Conservation (phyloP, 2,113 vertebrate genomes). For the Nanorana parkeri region DNA sequence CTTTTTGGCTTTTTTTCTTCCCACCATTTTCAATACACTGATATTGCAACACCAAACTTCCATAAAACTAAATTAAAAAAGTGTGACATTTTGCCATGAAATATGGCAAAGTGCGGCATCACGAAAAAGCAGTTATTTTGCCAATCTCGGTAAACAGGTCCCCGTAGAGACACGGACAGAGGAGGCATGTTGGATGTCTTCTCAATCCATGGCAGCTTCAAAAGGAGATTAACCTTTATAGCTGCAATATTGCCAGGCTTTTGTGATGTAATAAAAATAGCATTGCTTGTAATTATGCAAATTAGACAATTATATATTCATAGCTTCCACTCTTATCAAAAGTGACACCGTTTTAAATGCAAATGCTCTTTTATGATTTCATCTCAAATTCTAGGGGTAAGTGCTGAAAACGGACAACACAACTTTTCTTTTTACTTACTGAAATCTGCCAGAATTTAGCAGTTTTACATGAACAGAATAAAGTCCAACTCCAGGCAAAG, state of each 20-base stretch:
- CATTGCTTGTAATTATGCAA: conserved; percentile 39
- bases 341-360: conserved; percentile 15
- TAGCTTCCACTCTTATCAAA: conserved; percentile 15
- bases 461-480: too few species aligned
- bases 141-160: too few species aligned
- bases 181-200: conserved; percentile 8
- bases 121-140: too few species aligned
- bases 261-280: conserved; percentile 44
- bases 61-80: too few species aligned
- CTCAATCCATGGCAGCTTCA: neutral
- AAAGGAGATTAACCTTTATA: conserved; percentile 34
- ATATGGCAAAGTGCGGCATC: too few species aligned
- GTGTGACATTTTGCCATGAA: too few species aligned
- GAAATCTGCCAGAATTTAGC: too few species aligned
- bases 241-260: conserved; percentile 35
- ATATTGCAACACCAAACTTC: too few species aligned
- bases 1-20: too few species aligned
- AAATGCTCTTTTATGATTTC: conserved; percentile 22
- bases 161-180: neutral
- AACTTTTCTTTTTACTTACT: too few species aligned
- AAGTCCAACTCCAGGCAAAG: too few species aligned
- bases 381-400: neutral
- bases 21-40: too few species aligned
- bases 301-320: conserved; percentile 30
- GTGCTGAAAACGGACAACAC: neutral